Evolutionary conservation across 2,113 vertebrate genomes (phyloP).

Genomic region (Pomatorhinus ruficollis): DNA sequence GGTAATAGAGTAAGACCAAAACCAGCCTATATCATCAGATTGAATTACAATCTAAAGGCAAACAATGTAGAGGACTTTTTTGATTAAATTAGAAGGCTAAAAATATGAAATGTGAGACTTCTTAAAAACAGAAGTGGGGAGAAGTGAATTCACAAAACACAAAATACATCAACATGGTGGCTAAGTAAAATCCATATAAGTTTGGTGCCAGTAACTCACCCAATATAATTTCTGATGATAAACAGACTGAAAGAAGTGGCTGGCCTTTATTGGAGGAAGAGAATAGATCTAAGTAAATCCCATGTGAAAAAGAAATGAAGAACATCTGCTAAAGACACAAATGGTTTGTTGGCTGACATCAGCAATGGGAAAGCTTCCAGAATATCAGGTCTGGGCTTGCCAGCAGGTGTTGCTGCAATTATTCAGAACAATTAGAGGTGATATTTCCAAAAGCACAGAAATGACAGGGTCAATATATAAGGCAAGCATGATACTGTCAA

Average conservation of each 20-base stretch:
- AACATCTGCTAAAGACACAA: constrained; percentile 31
- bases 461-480: constrained; percentile 27
- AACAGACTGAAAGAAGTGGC: background rate
- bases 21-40: background rate
- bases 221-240: background rate
- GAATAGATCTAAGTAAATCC: background rate
- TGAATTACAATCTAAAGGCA: background rate
- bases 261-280: background rate
- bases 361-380: background rate
- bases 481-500: background rate
- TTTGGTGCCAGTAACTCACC: background rate
- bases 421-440: constrained; percentile 38
- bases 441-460: background rate
- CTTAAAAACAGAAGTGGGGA: background rate
- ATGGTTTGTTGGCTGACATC: background rate
- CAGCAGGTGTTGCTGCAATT: constrained; percentile 54
- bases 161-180: background rate
- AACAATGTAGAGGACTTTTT: background rate
- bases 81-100: background rate
- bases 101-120: background rate
- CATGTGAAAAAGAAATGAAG: background rate
- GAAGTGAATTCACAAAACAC: background rate
- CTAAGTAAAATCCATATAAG: background rate
- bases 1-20: background rate
- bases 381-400: background rate